Conservation (phyloP, 2,113 vertebrate species). For the Siniperca knerii region DNA sequence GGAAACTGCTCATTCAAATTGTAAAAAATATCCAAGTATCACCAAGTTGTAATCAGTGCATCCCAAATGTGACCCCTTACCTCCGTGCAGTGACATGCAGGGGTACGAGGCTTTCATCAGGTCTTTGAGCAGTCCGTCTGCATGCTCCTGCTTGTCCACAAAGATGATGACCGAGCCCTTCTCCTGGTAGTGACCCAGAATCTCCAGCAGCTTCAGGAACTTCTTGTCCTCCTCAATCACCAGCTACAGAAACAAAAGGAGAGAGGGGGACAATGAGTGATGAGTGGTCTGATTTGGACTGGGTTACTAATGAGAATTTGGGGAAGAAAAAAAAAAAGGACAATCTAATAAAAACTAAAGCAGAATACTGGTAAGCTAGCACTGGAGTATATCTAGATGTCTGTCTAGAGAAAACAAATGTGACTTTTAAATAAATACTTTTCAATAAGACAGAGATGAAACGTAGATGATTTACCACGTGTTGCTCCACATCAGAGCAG, state of each 20-base stretch:
- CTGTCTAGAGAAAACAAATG: not conserved
- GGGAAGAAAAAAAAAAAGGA: not conserved
- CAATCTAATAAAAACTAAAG: not conserved
- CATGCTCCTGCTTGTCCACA: constrained; percentile 98
- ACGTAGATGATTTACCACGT: constrained; percentile 86
- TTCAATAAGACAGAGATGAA: not conserved
- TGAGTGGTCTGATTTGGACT: not conserved
- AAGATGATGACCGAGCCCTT: constrained; percentile 98
- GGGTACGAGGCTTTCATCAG: constrained; percentile 99
- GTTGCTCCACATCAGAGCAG: constrained; percentile 97
- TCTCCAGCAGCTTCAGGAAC: constrained; percentile 96
- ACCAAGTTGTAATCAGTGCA: not conserved
- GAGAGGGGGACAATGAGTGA: not conserved
- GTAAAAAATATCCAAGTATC: not conserved
- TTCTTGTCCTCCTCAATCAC: constrained; percentile 98
- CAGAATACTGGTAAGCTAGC: not conserved
- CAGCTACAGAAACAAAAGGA: constrained; percentile 83
- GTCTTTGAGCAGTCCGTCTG: constrained; percentile 94
- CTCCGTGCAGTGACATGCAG: constrained; percentile 98
- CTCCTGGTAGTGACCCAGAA: constrained; percentile 98
- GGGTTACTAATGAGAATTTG: not conserved
- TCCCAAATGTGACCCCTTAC: constrained; percentile 72
- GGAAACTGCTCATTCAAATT: not conserved
- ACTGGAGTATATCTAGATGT: too few species aligned
- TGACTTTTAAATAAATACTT: not conserved